Evolutionary conservation across 2,797 vertebrate species (phyloP).

Genomic region (Streptopelia turtur): DNA sequence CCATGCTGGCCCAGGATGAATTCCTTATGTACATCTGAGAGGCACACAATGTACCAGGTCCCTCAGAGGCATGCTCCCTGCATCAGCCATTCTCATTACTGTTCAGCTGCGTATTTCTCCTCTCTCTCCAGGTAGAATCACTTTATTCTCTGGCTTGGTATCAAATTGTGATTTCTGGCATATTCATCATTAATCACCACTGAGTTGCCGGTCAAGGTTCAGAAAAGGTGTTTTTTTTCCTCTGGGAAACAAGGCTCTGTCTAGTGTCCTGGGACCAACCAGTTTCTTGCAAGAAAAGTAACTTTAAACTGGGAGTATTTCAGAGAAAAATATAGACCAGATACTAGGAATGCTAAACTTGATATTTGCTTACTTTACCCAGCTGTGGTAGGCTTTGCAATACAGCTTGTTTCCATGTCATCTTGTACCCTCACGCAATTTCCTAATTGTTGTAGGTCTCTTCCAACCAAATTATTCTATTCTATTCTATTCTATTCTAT

Average conservation of each 20-base stretch:
- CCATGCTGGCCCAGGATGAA: background rate
- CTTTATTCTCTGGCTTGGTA: background rate
- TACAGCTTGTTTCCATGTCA: background rate
- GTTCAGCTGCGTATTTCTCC: background rate
- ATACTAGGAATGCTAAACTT: background rate
- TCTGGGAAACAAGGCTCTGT: background rate
- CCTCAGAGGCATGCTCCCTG: background rate
- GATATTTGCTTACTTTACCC: background rate
- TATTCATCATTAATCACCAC: background rate
- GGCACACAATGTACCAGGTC: fast-evolving
- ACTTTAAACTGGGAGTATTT: background rate
- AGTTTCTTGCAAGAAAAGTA: background rate
- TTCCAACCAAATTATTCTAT: background rate
- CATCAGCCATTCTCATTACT: background rate
- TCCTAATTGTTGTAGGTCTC: background rate
- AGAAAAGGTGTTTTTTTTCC: background rate
- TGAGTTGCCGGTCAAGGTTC: background rate
- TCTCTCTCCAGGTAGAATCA: background rate
- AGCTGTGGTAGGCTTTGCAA: background rate
- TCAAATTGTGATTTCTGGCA: background rate
- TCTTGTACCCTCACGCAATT: background rate
- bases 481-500: background rate
- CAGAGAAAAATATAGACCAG: background rate
- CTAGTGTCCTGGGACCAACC: background rate
- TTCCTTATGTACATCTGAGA: background rate